Evolutionary conservation across 2,888 invertebrate genomes (phyloP), one percentile per base, ranked within the genome.

Genomic region (Uropetala carovei): DNA sequence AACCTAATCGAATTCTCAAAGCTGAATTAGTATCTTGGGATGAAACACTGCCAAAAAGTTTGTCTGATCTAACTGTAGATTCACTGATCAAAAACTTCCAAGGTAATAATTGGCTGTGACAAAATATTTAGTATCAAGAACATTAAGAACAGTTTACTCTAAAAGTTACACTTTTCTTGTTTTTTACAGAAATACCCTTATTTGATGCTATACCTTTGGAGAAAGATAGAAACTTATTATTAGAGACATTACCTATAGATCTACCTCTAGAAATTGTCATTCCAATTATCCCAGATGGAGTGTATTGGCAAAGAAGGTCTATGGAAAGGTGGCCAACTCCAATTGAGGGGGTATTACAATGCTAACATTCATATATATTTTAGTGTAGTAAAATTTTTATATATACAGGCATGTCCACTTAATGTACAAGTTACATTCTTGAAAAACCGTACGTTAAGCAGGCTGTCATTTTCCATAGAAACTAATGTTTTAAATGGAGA

Each of bases 1-100:
- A 89, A 64, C 64, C 68, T 64, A 89, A 89, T 89, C 89, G 89
- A 27, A 64, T 89, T 89, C 89, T 89, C n/a, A 89, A 89, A 68
- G 89, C 89, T 43, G 89, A 89, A 58, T 56, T 64, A n/a, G 30
- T 13, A n/a, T 43, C 64, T 43, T 89, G 89, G 89, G 89, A 89
- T 89, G 89, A 89, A n/a, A 30, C 43, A 7, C 89, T 89, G 43
- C 89, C 89, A 43, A 89, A 89, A 64, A 89, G 64, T 64, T 64
- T 89, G 27, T 64, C 89, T 30, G 89, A 89, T 18, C 13, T 89
- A 11, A 43, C 89, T 18, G 56, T 64, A 9, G n/a, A 89, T 43
- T 43, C 64, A 8, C 64, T 89, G 11, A 89, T 89, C 60, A 89
- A 43, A 89, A 89, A 89, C 27, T 89, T 68, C 64, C 43, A n/a